Evolutionary conservation across 2,797 vertebrate genomes (phyloP), one percentile per base, ranked within the genome.

Genomic region (Pogonophryne albipinna): DNA sequence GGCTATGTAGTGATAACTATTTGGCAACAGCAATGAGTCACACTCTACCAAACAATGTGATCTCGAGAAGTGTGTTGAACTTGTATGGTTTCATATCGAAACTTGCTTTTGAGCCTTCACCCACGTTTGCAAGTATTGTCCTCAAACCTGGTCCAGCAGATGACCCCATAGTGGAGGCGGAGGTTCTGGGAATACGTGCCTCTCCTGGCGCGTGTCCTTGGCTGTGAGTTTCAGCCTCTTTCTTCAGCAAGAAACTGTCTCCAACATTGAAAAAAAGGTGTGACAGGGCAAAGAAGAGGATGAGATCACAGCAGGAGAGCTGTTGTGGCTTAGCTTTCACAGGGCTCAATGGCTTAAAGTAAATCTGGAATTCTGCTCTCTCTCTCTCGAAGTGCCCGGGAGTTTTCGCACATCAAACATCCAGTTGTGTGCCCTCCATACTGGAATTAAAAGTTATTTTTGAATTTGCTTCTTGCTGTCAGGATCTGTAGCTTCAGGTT

Each of bases 271-370:
- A 74, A 74, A 9, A 62, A 60, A 59, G 52, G 60, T 78, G 81
- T 79, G 85, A 84, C 72, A 19, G 75, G 71, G 66, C 71, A 83
- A 65, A 87, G 83, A 83, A 55, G 78, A 89, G 89, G 90, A 88
- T 85, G 86, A 85, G 85, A 82, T 87, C 88, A 74, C 92, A 90
- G 89, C 86, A 83, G 89, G 89, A 85, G 90, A 86, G 85, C 80
- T 90, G 91, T 86, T 88, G 84, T 90, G 87, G 86, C 86, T 89
- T 82, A 83, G 68, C 85, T 85, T 89, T 87, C 85, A 85, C 85
- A 87, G 82, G 68, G 74, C 79, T 87, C 77, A 77, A 53, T 84
- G 88, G 87, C 84, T 92, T 90, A 85, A 89, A 86, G 89, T 89
- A 89, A 89, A 91, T 89, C 89, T 86, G 79, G 77, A 83, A 82